Evolutionary conservation across 2,797 vertebrate genomes (phyloP).

Genomic region (Catharus ustulatus): DNA sequence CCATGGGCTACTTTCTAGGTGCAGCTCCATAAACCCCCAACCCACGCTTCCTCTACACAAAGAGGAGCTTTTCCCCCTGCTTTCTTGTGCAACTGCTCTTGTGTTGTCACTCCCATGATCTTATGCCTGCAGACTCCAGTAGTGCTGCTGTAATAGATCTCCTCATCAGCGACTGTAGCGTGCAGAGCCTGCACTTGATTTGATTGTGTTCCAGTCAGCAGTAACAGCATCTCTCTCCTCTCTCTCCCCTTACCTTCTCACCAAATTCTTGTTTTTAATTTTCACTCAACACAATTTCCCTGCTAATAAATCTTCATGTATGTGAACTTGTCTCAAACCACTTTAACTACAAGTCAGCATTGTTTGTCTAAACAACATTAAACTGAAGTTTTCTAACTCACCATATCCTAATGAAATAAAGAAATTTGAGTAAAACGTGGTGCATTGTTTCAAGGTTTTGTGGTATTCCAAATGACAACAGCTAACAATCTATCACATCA

Average conservation of each 20-base stretch:
- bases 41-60: background rate
- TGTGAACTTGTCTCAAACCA: background rate
- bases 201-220: background rate
- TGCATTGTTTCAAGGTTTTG: background rate
- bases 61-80: background rate
- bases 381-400: background rate
- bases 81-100: background rate
- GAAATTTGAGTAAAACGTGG: background rate
- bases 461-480: background rate
- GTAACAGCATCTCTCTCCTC: background rate
- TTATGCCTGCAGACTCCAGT: background rate
- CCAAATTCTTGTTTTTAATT: background rate
- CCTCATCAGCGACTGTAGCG: fast-evolving
- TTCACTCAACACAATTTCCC: background rate
- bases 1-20: background rate
- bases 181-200: background rate
- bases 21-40: background rate
- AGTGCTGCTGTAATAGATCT: background rate
- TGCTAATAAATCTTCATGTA: background rate
- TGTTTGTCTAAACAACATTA: background rate
- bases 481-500: background rate
- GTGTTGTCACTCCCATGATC: background rate
- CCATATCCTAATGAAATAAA: background rate
- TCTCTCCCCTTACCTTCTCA: background rate
- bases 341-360: background rate